phyloP scores from a whole-genome alignment of 2,797 vertebrate genomes.

The Crocidura indochinensis region DNA sequence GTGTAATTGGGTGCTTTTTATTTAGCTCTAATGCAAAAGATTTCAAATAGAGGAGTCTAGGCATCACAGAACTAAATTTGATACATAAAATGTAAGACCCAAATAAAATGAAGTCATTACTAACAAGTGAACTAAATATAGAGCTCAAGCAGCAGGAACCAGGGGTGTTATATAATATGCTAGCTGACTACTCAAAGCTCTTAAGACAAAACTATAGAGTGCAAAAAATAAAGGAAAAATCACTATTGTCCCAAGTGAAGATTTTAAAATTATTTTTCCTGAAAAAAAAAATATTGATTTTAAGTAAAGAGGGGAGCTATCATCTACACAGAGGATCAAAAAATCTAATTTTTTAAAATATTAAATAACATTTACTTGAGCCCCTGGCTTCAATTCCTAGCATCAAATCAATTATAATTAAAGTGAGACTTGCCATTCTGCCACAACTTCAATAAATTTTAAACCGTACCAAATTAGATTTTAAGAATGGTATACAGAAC shows the following conservation, averaged over 20 bases:
- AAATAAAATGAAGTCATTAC: slow-evolving; percentile 76
- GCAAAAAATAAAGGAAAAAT: neutral
- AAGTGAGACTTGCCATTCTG: neutral
- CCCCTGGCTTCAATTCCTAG: too few species aligned
- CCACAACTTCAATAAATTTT: neutral
- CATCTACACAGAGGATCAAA: neutral
- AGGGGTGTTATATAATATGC: slow-evolving; percentile 60
- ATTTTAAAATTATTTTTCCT: slow-evolving; percentile 40
- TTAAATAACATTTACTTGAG: slow-evolving; percentile 8
- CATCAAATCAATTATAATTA: too few species aligned
- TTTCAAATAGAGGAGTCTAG: slow-evolving; percentile 58
- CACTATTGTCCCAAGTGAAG: neutral
- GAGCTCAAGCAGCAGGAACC: slow-evolving; percentile 53
- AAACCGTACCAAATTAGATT: slow-evolving; percentile 24
- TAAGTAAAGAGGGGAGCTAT: too few species aligned
- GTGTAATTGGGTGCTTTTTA: neutral
- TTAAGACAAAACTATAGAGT: slow-evolving; percentile 28
- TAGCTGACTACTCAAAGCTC: slow-evolving; percentile 41
- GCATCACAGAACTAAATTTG: slow-evolving; percentile 61
- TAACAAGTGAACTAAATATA: slow-evolving; percentile 81
- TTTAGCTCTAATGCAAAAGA: slow-evolving; percentile 52
- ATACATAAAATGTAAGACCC: slow-evolving; percentile 48
- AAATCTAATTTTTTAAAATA: slow-evolving; percentile 53
- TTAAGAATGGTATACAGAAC: slow-evolving; percentile 15
- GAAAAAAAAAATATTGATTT: neutral